Evolutionary conservation across 2,888 invertebrate species (phyloP), one percentile per base, ranked within the genome.

Genomic region (Ichneumon xanthorius): DNA sequence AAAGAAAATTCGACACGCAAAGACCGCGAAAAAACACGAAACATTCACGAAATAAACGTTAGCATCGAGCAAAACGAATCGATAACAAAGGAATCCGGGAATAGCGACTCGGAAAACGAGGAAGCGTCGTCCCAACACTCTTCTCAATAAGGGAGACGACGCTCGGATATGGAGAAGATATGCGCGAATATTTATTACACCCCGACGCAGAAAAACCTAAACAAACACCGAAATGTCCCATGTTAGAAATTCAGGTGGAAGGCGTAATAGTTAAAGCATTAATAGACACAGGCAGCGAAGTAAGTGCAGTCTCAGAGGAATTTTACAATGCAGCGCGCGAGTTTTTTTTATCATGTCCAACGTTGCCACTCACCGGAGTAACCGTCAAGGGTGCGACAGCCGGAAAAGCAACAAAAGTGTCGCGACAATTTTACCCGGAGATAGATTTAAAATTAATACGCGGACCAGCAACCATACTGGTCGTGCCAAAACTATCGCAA

Each of bases 271-370:
- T 50, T 14, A 11, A 16, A n/a, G 70, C 53, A 2, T 16, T 70
- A 2, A 33, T 70, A 1, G 70, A 70, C 50, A 70, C 70, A 6
- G 70, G 70, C 0, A 33, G 70, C 50, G 70, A 70, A 14, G 50
- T 70, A 4, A 53, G 50, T 16, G 70, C 70, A 2, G n/a, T 55
- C 1, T 72, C 71, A 3, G 53, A 55, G 19, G n/a, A 55, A 19
- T 22, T 68, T 7, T 68, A 68, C 19, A n/a, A n/a, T n/a, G 16
- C 53, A 53, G 5, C 6, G 5, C 5, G n/a, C 4, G n/a, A 53
- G 0, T 5, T n/a, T 5, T 53, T 53, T 53, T 2, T 19, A n/a
- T 0, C 16, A n/a, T 53, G 53, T n/a, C 53, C 53, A n/a, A 53
- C 53, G 16, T n/a, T 53, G 19, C 53, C 53, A 6, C 53, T 53